Conservation (phyloP, 1,140 invertebrate genomes). For the Babylonia areolata region DNA sequence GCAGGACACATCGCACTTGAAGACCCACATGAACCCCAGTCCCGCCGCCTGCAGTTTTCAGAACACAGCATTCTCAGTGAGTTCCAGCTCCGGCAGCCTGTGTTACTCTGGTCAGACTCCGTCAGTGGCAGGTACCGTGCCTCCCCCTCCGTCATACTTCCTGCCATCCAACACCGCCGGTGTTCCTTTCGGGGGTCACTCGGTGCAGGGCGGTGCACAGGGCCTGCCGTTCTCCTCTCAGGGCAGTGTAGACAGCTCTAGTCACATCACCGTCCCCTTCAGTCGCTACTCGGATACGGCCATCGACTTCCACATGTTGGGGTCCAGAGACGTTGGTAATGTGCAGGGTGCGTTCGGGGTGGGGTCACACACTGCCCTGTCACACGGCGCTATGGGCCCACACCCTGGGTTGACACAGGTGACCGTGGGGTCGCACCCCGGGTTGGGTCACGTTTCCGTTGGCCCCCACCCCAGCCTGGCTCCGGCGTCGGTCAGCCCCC, state of each 20-base stretch:
- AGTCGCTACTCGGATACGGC: neutral
- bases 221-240: neutral
- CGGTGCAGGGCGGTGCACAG: neutral
- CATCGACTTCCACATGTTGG: neutral
- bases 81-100: neutral
- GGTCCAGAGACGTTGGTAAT: neutral
- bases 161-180: neutral
- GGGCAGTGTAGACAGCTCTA: neutral
- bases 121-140: neutral
- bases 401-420: neutral
- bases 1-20: constrained; percentile 1
- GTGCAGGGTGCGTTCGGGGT: neutral
- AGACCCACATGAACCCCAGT: constrained; percentile 16
- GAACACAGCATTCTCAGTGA: neutral
- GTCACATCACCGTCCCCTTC: neutral
- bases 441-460: neutral
- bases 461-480: neutral
- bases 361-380: neutral
- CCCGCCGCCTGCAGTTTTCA: neutral
- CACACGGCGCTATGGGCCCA: neutral
- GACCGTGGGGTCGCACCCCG: neutral
- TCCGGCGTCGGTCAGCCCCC: neutral
- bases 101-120: neutral
- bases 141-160: neutral
- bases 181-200: neutral